phyloP scores from a whole-genome alignment of 1,140 invertebrate species.

The Oppia nitens region DNA sequence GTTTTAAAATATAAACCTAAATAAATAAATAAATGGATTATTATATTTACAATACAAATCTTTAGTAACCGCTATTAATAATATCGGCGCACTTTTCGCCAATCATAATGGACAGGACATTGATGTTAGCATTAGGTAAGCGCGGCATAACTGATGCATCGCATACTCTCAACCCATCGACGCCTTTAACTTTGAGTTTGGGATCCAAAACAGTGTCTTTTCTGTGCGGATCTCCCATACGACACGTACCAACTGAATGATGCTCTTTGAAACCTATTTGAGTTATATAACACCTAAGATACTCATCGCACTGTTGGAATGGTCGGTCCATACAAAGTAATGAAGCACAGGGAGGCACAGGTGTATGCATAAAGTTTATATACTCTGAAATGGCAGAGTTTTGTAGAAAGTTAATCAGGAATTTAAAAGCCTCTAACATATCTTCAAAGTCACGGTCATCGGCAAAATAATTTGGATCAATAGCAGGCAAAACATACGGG shows the following conservation, averaged over 20 bases:
- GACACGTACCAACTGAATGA: slow-evolving; percentile 36
- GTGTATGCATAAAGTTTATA: too few species aligned
- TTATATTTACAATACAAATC: too few species aligned
- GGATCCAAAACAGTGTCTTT: slow-evolving; percentile 61
- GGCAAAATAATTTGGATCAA: slow-evolving; percentile 74
- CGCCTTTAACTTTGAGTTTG: slow-evolving; percentile 34
- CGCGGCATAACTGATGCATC: slow-evolving; percentile 40
- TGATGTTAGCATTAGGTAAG: slow-evolving; percentile 52
- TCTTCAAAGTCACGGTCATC: slow-evolving; percentile 62
- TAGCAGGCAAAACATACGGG: slow-evolving; percentile 71
- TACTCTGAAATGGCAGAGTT: too few species aligned
- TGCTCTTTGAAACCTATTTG: slow-evolving; percentile 34
- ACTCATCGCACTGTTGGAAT: too few species aligned
- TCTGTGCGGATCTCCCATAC: slow-evolving; percentile 56
- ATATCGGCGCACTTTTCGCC: slow-evolving; percentile 69
- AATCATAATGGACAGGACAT: slow-evolving; percentile 64
- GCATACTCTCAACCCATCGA: slow-evolving; percentile 28
- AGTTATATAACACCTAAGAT: slow-evolving; percentile 32
- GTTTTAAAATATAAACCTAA: too few species aligned
- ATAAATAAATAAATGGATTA: too few species aligned
- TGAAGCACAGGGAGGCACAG: too few species aligned
- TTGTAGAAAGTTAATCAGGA: too few species aligned
- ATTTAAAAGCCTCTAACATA: too few species aligned
- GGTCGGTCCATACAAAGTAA: too few species aligned
- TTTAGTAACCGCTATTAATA: too few species aligned